Conservation (phyloP, 2,113 vertebrate genomes). For the Prunella fulvescens region DNA sequence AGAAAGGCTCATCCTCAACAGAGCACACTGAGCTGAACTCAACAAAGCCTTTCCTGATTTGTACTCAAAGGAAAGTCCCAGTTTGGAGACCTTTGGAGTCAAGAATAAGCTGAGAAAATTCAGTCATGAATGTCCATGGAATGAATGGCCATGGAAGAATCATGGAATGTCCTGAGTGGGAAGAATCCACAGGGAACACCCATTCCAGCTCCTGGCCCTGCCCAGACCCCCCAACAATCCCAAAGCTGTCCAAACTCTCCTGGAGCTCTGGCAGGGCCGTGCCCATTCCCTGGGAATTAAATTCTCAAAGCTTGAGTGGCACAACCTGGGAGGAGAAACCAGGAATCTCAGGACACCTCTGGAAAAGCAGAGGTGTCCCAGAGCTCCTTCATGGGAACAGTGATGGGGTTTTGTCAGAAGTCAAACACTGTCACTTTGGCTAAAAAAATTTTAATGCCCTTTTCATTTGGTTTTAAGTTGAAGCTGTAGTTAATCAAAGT, state of each 20-base stretch:
- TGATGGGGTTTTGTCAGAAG: background rate
- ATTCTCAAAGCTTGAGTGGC: background rate
- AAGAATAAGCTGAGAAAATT: background rate
- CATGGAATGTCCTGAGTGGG: background rate
- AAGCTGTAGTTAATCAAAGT: background rate
- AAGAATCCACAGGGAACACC: background rate
- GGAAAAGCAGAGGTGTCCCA: background rate
- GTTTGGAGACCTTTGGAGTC: background rate
- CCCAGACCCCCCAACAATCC: background rate
- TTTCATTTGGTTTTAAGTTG: background rate
- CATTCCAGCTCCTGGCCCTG: background rate
- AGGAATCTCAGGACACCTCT: background rate
- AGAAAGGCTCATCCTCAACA: fast-evolving
- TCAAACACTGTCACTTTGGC: background rate
- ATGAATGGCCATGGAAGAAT: too few species aligned
- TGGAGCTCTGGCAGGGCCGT: background rate
- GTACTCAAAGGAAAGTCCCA: background rate
- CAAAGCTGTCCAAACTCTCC: fast-evolving
- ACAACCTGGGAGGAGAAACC: background rate
- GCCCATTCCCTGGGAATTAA: background rate
- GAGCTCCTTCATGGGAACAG: background rate
- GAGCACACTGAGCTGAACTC: background rate
- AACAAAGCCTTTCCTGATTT: background rate
- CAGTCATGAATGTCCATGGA: background rate
- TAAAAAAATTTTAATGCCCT: background rate